Evolutionary conservation across 2,113 vertebrate species (phyloP).

Genomic region (Archocentrus centrarchus): DNA sequence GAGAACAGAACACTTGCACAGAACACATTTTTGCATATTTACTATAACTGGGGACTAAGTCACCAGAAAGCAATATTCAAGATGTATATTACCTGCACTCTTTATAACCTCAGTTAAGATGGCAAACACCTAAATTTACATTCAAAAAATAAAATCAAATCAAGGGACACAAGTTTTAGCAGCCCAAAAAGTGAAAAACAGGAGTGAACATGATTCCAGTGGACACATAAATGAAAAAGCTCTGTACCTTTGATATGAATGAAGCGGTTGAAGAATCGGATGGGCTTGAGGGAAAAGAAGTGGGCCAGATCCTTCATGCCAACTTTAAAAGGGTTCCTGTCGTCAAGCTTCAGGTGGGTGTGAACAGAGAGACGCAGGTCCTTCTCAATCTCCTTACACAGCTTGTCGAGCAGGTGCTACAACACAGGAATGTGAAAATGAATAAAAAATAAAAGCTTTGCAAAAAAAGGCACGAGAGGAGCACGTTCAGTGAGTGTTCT

Average conservation of each 20-base stretch:
- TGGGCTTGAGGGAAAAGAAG: conserved; percentile 95
- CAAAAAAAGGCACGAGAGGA: background rate
- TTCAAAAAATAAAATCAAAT: background rate
- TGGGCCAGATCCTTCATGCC: conserved; percentile 97
- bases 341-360: conserved; percentile 95
- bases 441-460: background rate
- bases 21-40: background rate
- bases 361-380: conserved; percentile 97
- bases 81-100: no score
- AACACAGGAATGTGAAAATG: background rate
- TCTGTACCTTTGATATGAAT: conserved; percentile 94
- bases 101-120: no score
- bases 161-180: background rate
- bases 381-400: conserved; percentile 99
- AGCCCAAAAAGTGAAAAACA: background rate
- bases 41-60: background rate
- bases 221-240: background rate
- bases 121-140: background rate
- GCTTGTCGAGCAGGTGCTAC: conserved; percentile 93
- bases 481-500: background rate
- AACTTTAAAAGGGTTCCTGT: conserved; percentile 97
- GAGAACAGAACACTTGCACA: background rate
- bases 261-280: conserved; percentile 98
- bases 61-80: background rate
- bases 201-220: background rate